phyloP scores from a whole-genome alignment of 2,797 vertebrate species.

The Helarctos malayanus region DNA sequence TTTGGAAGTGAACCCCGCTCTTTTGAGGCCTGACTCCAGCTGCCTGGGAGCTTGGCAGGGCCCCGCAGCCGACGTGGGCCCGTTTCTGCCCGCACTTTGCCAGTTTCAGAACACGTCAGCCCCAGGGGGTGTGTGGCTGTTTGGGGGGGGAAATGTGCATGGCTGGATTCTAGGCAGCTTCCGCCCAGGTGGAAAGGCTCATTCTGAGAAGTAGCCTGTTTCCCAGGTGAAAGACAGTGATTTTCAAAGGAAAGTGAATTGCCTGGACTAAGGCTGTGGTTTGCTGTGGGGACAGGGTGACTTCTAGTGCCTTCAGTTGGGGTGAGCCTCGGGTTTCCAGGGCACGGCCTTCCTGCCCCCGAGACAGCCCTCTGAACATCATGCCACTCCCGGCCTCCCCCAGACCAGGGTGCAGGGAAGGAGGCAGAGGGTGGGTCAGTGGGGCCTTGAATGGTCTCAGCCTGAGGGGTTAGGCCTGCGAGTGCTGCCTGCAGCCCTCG shows the following conservation, averaged over 20 bases:
- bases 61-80: not conserved
- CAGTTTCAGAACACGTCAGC: not conserved
- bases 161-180: not conserved
- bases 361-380: not conserved
- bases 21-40: not conserved
- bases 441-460: not conserved
- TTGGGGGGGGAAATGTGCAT: too few relatives aligned
- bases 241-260: not conserved
- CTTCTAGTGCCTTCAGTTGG: not conserved
- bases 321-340: not conserved
- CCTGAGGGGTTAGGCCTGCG: not conserved
- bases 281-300: not conserved
- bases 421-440: not conserved
- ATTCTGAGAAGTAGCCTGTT: not conserved
- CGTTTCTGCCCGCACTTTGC: not conserved
- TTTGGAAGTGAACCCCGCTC: not conserved
- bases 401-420: not conserved
- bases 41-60: not conserved
- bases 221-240: not conserved
- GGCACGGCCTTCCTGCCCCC: not conserved
- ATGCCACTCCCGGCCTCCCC: not conserved
- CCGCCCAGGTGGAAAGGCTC: not conserved
- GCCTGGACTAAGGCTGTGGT: not conserved
- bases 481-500: not conserved
- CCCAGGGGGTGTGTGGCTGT: not conserved